Evolutionary conservation across 2,797 vertebrate species (phyloP), one percentile per base, ranked within the genome.

Genomic region (Parauchenoglanis ngamensis): DNA sequence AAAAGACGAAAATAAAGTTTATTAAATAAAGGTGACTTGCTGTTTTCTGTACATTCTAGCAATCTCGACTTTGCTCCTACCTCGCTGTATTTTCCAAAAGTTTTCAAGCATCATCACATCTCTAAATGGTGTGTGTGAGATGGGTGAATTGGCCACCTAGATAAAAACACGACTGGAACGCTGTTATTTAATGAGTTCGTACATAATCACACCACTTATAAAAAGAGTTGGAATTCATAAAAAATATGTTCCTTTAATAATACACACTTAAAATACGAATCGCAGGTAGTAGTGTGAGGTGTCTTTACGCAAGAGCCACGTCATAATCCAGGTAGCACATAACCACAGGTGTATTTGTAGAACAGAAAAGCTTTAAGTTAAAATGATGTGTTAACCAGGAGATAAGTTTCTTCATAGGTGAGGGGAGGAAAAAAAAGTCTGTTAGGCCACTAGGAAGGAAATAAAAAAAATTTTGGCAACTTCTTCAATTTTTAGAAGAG

Each of bases 211-310:
- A 96, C 94, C 91, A 95, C 94, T 96, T 96, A 96, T 95, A 96
- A 96, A 87, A 96, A 96, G 94, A 96, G 96, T 96, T 96, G 96
- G 95, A 96, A 95, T 96, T 91, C 96, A 96, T 96, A 97, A 97
- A 97, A 97, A 97, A 96, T 97, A 96, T 95, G 96, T 96, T 96
- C 95, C 96, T 96, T 96, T 96, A 95, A 94, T 96, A 96, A 97
- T 96, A 96, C 95, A 95, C 95, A 96, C 94, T 96, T 96, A 96
- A 95, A 95, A 96, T 95, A 95, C 94, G 93, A 93, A 93, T 94
- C 88, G 94, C 91, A 92, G 93, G 94, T 96, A 93, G 90, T 94
- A 91, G 93, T 94, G 95, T 89, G 89, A 89, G 89, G 89, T 89
- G 91, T 91, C 90, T 85, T 89, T 89, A 85, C 73, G 65, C 85